Evolutionary conservation across 1,140 invertebrate genomes (phyloP).

Genomic region (Rhizoglyphus robini): DNA sequence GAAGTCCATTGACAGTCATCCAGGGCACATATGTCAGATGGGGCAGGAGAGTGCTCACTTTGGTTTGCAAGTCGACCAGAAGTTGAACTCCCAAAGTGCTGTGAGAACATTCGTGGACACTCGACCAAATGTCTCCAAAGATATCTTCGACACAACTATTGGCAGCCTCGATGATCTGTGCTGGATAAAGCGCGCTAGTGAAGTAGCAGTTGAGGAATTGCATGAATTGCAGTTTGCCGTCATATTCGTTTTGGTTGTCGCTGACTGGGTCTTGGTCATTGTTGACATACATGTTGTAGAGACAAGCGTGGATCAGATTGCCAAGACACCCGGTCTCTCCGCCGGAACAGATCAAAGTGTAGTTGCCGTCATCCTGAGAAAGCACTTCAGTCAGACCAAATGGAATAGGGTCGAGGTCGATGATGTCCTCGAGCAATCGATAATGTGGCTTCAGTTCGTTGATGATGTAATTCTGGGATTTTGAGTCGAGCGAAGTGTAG

Average conservation of each 20-base stretch:
- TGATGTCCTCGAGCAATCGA: slow-evolving; percentile 17
- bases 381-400: too few species aligned
- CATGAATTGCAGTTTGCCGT: slow-evolving; percentile 17
- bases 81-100: background rate
- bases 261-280: slow-evolving; percentile 15
- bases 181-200: background rate
- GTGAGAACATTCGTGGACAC: background rate
- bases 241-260: slow-evolving; percentile 6
- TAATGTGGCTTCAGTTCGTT: slow-evolving; percentile 20
- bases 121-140: background rate
- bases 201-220: too few species aligned
- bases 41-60: slow-evolving; percentile 8
- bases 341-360: background rate
- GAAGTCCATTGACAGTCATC: slow-evolving; percentile 10
- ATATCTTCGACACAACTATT: background rate
- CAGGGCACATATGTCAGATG: slow-evolving; percentile 10
- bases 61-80: slow-evolving; percentile 6
- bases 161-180: background rate
- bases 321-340: slow-evolving; percentile 1
- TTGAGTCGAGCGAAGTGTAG: background rate
- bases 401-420: slow-evolving; percentile 18
- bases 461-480: slow-evolving; percentile 3
- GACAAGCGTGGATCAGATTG: slow-evolving; percentile 17
- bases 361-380: background rate
- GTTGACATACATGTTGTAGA: background rate